Evolutionary conservation across 1,140 invertebrate genomes (phyloP).

Genomic region (Tetragnatha versicolor): DNA sequence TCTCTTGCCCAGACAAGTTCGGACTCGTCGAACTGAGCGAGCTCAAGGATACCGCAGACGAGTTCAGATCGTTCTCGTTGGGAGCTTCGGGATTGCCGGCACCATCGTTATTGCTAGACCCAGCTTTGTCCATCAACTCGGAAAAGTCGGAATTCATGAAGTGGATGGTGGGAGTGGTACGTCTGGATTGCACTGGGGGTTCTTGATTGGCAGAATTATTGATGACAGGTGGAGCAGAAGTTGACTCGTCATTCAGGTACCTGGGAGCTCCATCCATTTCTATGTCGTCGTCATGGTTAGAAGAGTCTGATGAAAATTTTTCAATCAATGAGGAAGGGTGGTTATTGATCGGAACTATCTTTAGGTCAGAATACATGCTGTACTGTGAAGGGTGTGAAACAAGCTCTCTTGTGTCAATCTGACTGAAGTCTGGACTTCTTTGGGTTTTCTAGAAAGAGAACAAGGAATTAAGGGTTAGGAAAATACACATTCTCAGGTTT

Average conservation of each 20-base stretch:
- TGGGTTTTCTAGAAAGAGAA: not conserved
- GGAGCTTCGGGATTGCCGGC: too few species aligned
- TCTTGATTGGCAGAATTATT: not conserved
- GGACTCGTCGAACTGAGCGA: too few species aligned
- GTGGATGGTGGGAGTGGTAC: not conserved
- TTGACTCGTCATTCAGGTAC: too few species aligned
- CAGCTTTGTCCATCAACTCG: not conserved
- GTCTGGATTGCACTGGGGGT: not conserved
- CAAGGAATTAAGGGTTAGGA: not conserved
- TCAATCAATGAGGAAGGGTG: conserved; percentile 7
- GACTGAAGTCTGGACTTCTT: too few species aligned
- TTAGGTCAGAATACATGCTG: not conserved
- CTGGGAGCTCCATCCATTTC: not conserved
- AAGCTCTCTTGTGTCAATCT: too few species aligned
- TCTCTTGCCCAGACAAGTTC: too few species aligned
- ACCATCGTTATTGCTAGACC: too few species aligned
- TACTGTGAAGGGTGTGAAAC: not conserved
- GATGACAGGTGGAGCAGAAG: not conserved
- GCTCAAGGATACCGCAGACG: too few species aligned
- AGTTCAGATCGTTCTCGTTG: too few species aligned
- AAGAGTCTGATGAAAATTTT: not conserved
- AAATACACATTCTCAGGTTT: too few species aligned
- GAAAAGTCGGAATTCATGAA: not conserved
- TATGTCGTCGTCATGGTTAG: not conserved
- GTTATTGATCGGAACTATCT: conserved; percentile 11